A percentile compares a stretch with the other conserved stretches of the same genome.
Evolutionary conservation across 2,888 invertebrate species (phyloP).

Genomic region (Cephonodes hylas): DNA sequence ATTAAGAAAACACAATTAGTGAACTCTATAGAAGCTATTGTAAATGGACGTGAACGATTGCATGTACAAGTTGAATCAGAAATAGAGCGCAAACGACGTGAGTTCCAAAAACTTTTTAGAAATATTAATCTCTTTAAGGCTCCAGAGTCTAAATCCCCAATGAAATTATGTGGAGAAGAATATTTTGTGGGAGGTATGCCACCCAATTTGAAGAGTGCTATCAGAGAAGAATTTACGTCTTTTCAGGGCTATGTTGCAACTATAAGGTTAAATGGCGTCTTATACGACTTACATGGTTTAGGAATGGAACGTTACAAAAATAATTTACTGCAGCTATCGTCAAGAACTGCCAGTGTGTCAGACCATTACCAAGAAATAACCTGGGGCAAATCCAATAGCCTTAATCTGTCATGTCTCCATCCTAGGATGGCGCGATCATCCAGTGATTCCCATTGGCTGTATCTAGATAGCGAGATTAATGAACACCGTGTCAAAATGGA

Average conservation of each 20-base stretch:
- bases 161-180: constrained; percentile 55
- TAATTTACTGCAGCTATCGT: constrained; percentile 57
- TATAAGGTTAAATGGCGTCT: constrained; percentile 47
- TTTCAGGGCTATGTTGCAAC: constrained; percentile 59
- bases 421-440: constrained; percentile 44
- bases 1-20: constrained; percentile 53
- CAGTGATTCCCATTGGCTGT: constrained; percentile 58
- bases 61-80: constrained; percentile 49
- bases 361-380: constrained; percentile 64
- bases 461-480: constrained; percentile 52
- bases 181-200: constrained; percentile 64
- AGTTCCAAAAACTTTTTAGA: not conserved
- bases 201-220: constrained; percentile 31
- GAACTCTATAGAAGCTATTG: constrained; percentile 60
- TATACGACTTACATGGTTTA: constrained; percentile 55
- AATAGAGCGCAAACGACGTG: not conserved
- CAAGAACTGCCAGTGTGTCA: constrained; percentile 67
- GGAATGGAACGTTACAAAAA: constrained; percentile 54
- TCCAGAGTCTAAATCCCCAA: too few species aligned
- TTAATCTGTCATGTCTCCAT: constrained; percentile 70
- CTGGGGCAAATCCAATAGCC: constrained; percentile 60
- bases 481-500: constrained; percentile 38
- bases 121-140: not conserved
- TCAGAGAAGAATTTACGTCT: constrained; percentile 44
- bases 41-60: constrained; percentile 64